phyloP scores from a whole-genome alignment of 2,797 vertebrate species.

The Steatocranus sp. region DNA sequence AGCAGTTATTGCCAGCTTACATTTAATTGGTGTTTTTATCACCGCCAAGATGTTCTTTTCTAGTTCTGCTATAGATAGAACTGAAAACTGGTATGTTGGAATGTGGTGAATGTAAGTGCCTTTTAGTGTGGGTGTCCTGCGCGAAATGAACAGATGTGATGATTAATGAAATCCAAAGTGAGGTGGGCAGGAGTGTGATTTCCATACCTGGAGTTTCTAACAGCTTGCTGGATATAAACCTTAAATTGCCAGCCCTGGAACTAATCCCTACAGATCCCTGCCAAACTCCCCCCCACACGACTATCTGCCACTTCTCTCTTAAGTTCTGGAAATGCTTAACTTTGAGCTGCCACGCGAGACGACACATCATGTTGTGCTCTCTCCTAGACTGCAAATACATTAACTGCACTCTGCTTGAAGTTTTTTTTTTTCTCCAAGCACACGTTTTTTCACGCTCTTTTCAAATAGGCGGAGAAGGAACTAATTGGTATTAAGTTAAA shows the following conservation, averaged over 20 bases:
- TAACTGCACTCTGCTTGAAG: constrained; percentile 39
- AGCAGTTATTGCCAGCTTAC: background rate
- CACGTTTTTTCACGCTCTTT: background rate
- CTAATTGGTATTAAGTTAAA: constrained; percentile 39
- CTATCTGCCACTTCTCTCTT: background rate
- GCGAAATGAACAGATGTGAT: constrained; percentile 31
- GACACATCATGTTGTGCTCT: constrained; percentile 2
- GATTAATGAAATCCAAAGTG: constrained; percentile 44
- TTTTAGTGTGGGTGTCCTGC: constrained; percentile 19
- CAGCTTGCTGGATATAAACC: constrained; percentile 12
- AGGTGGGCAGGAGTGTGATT: background rate
- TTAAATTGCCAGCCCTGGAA: background rate
- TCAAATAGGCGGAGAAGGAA: constrained; percentile 19
- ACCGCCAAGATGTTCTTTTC: constrained; percentile 3
- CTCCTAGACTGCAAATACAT: constrained; percentile 5
- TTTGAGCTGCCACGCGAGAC: background rate
- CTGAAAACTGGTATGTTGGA: background rate
- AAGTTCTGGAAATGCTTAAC: constrained; percentile 6
- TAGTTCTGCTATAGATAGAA: background rate
- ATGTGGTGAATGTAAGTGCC: background rate
- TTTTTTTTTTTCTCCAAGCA: background rate
- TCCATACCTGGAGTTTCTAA: constrained; percentile 30
- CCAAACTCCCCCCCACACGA: background rate
- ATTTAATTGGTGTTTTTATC: constrained; percentile 6
- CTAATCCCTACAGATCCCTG: background rate